phyloP scores from a whole-genome alignment of 2,113 vertebrate species.

The Alligator mississippiensis region DNA sequence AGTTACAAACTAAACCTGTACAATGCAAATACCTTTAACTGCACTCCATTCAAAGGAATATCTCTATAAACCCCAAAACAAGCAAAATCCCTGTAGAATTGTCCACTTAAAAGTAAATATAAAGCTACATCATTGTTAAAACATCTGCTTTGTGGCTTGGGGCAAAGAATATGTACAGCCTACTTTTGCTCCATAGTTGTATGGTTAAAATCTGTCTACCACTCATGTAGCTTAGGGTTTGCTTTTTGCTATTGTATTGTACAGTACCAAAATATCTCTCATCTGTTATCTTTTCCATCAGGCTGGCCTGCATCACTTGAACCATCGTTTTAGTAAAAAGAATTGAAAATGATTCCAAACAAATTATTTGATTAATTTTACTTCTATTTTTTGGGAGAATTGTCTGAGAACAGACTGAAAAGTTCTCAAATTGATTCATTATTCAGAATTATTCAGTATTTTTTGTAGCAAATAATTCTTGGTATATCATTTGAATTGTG shows the following conservation, averaged over 20 bases:
- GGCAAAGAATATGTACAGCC: neutral
- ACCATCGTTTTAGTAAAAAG: neutral
- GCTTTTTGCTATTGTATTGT: neutral
- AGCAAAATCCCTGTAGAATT: neutral
- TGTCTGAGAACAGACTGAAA: neutral
- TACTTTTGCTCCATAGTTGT: neutral
- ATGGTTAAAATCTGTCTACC: neutral
- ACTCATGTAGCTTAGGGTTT: neutral
- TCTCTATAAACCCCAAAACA: neutral
- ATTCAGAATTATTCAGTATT: slow-evolving; percentile 55
- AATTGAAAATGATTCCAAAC: slow-evolving; percentile 34
- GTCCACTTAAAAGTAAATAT: neutral
- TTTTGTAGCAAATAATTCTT: slow-evolving; percentile 48
- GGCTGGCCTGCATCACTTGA: neutral
- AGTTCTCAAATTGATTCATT: slow-evolving; percentile 66
- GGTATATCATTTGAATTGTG: slow-evolving; percentile 53
- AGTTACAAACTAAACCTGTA: neutral
- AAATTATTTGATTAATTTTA: slow-evolving; percentile 40
- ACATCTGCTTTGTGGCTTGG: neutral
- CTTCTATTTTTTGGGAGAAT: slow-evolving; percentile 6
- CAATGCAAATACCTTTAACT: neutral
- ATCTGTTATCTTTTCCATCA: neutral
- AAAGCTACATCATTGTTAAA: neutral
- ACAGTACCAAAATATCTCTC: neutral
- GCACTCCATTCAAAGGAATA: neutral